Percentiles rank a stretch among this genome's conserved stretches.
These are phyloP conservation scores for Diabrotica balteata DNA, from an alignment of 2,888 invertebrate genomes.

Conservation along the genomic window DNA sequence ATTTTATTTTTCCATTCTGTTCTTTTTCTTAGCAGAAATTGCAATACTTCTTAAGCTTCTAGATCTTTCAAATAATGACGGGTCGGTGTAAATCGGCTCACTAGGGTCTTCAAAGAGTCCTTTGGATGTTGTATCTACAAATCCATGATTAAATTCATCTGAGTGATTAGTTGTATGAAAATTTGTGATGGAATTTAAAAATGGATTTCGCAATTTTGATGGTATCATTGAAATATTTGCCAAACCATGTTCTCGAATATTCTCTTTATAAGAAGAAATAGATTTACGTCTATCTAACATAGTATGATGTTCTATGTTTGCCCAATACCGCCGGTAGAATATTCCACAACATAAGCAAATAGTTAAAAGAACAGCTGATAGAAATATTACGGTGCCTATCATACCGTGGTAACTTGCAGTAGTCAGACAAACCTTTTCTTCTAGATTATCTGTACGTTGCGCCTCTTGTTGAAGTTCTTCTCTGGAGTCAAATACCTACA, in stretches of 20 bases:
- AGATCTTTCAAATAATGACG: conserved; percentile 86
- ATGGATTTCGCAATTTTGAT: conserved; percentile 72
- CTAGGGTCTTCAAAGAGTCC: conserved; percentile 83
- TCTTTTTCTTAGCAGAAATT: conserved; percentile 58
- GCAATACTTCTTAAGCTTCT: conserved; percentile 74
- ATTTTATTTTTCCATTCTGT: background rate
- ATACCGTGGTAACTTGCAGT: conserved; percentile 85
- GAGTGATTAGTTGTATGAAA: conserved; percentile 51
- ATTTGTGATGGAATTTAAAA: conserved; percentile 40
- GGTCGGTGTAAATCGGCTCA: conserved; percentile 93
- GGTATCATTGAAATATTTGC: conserved; percentile 72
- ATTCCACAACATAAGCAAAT: conserved; percentile 77
- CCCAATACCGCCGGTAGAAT: conserved; percentile 83
- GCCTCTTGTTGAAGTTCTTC: conserved; percentile 75
- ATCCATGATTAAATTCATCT: conserved; percentile 52
- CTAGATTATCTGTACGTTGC: conserved; percentile 69
- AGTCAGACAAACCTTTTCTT: conserved; percentile 79
- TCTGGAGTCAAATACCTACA: conserved; percentile 82
- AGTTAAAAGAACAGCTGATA: conserved; percentile 77
- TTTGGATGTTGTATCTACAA: conserved; percentile 52
- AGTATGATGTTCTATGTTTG: conserved; percentile 62
- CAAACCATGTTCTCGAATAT: conserved; percentile 60
- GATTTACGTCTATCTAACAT: conserved; percentile 59
- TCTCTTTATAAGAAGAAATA: conserved; percentile 58
- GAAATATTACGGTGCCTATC: conserved; percentile 78